A percentile compares a stretch with the other conserved stretches of the same genome.
Evolutionary conservation across 2,113 vertebrate species (phyloP).

Genomic region (Ardeotis arabs): DNA sequence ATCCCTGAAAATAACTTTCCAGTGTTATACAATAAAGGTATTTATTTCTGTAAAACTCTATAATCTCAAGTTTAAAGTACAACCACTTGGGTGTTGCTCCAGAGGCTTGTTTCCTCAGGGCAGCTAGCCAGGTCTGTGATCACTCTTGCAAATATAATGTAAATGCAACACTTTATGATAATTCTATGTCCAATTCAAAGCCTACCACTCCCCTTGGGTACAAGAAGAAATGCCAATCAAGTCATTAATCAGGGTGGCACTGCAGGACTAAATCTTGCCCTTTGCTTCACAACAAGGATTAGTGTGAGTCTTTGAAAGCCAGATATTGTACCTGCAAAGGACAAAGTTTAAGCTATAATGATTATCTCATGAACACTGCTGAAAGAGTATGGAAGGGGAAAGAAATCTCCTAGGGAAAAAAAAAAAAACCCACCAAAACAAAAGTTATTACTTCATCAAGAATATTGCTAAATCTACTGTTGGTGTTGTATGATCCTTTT

Average conservation of each 20-base stretch:
- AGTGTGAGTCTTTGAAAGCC: neutral
- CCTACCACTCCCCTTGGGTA: neutral
- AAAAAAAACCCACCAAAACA: neutral
- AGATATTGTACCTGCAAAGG: neutral
- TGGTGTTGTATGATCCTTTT: neutral
- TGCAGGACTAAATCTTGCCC: neutral
- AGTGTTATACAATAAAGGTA: neutral
- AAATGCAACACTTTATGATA: neutral
- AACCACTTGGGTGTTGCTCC: neutral
- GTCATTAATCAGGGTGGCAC: conserved; percentile 3
- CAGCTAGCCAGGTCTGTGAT: neutral
- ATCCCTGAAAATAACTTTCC: neutral
- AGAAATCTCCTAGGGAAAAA: neutral
- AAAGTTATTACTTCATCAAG: neutral
- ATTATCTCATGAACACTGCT: neutral
- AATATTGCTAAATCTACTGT: neutral
- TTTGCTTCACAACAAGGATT: neutral
- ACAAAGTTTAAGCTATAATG: neutral
- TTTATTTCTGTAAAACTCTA: neutral
- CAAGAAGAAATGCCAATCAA: neutral
- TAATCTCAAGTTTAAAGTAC: conserved; percentile 2
- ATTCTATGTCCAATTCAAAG: neutral
- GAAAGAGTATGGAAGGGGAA: neutral
- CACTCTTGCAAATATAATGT: neutral
- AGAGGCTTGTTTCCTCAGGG: neutral